These are phyloP conservation scores for Melopsittacus undulatus DNA, from an alignment of 2,797 vertebrate species.

Conservation along the genomic window DNA sequence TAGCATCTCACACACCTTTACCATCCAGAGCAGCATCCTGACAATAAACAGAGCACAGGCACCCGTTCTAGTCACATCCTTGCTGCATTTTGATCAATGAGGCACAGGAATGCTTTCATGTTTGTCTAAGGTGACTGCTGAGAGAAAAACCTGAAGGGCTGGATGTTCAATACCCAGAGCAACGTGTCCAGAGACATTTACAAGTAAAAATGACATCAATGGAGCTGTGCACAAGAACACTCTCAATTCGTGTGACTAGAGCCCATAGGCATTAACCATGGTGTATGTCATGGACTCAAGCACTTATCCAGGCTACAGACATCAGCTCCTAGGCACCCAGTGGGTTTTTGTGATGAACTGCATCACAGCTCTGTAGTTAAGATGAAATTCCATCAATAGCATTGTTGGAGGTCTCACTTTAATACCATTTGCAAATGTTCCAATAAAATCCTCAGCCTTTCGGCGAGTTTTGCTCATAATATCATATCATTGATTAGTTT, in stretches of 20 bases:
- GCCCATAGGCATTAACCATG: not conserved
- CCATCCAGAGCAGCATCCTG: not conserved
- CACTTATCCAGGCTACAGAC: not conserved
- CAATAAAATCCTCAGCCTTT: not conserved
- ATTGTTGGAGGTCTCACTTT: not conserved
- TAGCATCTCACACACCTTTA: not conserved
- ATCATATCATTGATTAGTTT: slow-evolving; percentile 3
- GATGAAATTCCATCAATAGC: not conserved
- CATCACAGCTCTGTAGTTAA: not conserved
- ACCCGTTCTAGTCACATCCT: not conserved
- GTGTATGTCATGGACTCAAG: not conserved
- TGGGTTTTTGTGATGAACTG: not conserved
- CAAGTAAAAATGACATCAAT: not conserved
- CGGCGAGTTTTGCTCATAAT: not conserved
- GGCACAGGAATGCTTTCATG: slow-evolving; percentile 16
- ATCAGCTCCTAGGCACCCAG: not conserved
- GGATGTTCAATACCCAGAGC: not conserved
- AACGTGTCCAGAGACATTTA: not conserved
- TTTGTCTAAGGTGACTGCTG: not conserved
- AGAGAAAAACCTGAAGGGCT: not conserved
- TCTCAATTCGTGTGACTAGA: not conserved
- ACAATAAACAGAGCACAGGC: not conserved
- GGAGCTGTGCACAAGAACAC: not conserved
- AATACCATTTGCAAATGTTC: not conserved
- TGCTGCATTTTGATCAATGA: not conserved